Evolutionary conservation across 2,113 vertebrate species (phyloP).

Genomic region (Ameiurus melas): DNA sequence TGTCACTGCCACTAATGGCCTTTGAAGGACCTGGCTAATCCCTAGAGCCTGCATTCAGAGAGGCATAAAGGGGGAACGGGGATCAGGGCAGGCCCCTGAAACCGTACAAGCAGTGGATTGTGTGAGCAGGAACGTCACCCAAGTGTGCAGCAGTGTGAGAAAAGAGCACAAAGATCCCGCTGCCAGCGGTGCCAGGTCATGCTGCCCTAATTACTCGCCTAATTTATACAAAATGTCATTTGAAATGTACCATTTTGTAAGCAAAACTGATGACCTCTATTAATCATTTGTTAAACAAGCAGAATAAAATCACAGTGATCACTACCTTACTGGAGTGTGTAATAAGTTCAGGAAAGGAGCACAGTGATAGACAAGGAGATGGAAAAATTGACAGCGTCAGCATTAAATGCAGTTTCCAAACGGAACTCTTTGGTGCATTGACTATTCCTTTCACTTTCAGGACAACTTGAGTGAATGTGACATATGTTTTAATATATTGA

Average conservation of each 20-base stretch:
- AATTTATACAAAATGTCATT: constrained; percentile 35
- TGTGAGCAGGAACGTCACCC: constrained; percentile 73
- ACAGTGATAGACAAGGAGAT: constrained; percentile 15
- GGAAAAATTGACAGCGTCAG: constrained; percentile 21
- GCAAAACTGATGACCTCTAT: constrained; percentile 23
- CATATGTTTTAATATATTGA: constrained; percentile 46
- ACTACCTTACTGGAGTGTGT: background rate
- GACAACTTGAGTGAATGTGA: constrained; percentile 44
- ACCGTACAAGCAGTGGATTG: constrained; percentile 71
- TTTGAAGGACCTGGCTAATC: constrained; percentile 79
- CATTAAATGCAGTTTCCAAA: constrained; percentile 36
- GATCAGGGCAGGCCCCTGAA: constrained; percentile 68
- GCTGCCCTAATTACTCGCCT: constrained; percentile 47
- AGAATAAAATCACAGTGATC: background rate
- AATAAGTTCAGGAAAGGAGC: background rate
- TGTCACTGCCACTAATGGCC: constrained; percentile 81
- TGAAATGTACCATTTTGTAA: constrained; percentile 18
- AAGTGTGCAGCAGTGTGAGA: constrained; percentile 62
- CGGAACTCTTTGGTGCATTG: constrained; percentile 25
- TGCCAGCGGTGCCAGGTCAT: constrained; percentile 57
- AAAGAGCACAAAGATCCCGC: constrained; percentile 57
- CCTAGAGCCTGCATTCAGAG: constrained; percentile 73
- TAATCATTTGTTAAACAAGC: background rate
- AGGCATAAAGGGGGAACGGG: constrained; percentile 68
- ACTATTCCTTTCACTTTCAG: constrained; percentile 36